These are phyloP conservation scores for Dinothrombium tinctorium DNA, from an alignment of 1,140 invertebrate species.

Conservation along the genomic window DNA sequence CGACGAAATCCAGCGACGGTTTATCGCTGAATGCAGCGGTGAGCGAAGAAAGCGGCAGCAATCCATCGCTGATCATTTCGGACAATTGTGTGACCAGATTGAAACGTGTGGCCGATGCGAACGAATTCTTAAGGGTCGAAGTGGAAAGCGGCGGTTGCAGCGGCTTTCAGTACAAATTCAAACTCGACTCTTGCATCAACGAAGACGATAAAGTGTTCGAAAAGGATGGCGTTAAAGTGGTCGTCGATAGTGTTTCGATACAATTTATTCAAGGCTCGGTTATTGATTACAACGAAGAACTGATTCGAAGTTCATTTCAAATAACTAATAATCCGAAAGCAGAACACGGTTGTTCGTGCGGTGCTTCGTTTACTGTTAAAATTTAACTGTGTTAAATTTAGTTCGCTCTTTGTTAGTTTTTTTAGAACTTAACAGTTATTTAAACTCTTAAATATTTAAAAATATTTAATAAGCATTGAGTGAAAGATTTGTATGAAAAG, in stretches of 20 bases:
- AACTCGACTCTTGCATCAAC: slow-evolving; percentile 37
- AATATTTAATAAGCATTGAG: no score
- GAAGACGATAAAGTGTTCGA: slow-evolving; percentile 68
- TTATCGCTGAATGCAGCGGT: no score
- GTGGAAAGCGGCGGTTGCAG: slow-evolving; percentile 95
- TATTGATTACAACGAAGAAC: slow-evolving; percentile 77
- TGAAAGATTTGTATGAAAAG: no score
- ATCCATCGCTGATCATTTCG: slow-evolving; percentile 8
- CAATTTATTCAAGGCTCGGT: slow-evolving; percentile 69
- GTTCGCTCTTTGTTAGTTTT: no score
- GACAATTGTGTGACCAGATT: slow-evolving; percentile 48
- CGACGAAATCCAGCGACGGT: no score
- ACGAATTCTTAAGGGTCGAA: slow-evolving; percentile 36
- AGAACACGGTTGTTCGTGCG: slow-evolving; percentile 91
- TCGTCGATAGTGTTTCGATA: slow-evolving; percentile 65
- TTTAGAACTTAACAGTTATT: no score
- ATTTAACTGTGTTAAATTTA: no score
- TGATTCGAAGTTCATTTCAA: slow-evolving; percentile 80
- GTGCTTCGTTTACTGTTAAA: slow-evolving; percentile 84
- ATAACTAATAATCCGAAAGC: slow-evolving; percentile 88
- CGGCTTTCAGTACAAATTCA: slow-evolving; percentile 95
- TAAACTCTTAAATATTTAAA: no score
- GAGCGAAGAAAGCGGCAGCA: no score
- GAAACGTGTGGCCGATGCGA: slow-evolving; percentile 39
- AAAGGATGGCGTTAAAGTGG: slow-evolving; percentile 56